Evolutionary conservation across 2,113 vertebrate species (phyloP).

Genomic region (Xyliphius kryptos): DNA sequence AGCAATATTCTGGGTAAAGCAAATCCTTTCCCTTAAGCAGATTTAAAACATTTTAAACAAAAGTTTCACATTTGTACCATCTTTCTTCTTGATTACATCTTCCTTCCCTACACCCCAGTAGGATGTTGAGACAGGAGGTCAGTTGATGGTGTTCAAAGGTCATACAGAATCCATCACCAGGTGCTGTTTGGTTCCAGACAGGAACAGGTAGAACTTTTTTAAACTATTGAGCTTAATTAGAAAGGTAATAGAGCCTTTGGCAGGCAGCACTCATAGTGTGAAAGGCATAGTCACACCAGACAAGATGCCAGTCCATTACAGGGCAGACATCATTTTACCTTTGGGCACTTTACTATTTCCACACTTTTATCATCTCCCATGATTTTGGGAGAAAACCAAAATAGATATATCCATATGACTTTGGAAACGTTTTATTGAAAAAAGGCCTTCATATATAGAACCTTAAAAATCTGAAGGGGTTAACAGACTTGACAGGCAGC

Average conservation of each 20-base stretch:
- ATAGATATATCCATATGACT: too few species aligned
- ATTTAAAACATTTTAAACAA: too few species aligned
- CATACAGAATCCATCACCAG: slow-evolving; percentile 58
- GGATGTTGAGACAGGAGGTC: slow-evolving; percentile 42
- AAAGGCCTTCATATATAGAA: slow-evolving; percentile 9
- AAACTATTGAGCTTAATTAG: too few species aligned
- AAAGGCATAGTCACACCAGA: too few species aligned
- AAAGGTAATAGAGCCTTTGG: too few species aligned
- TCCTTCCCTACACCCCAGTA: slow-evolving; percentile 11
- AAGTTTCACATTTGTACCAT: not conserved
- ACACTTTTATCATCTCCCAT: too few species aligned
- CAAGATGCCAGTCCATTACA: too few species aligned
- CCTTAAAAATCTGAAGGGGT: too few species aligned
- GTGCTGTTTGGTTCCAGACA: slow-evolving; percentile 60
- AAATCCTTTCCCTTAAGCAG: not conserved
- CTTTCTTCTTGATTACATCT: not conserved
- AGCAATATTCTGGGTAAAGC: slow-evolving; percentile 19
- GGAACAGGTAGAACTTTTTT: slow-evolving; percentile 57
- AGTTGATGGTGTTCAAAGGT: slow-evolving; percentile 53
- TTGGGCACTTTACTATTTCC: too few species aligned
- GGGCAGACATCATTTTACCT: too few species aligned
- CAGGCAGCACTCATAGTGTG: too few species aligned
- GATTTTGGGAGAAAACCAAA: too few species aligned
- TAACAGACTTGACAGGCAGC: not conserved
- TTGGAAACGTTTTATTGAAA: not conserved